Evolutionary conservation across 2,888 invertebrate genomes (phyloP).

Genomic region (Tiliacea citrago): DNA sequence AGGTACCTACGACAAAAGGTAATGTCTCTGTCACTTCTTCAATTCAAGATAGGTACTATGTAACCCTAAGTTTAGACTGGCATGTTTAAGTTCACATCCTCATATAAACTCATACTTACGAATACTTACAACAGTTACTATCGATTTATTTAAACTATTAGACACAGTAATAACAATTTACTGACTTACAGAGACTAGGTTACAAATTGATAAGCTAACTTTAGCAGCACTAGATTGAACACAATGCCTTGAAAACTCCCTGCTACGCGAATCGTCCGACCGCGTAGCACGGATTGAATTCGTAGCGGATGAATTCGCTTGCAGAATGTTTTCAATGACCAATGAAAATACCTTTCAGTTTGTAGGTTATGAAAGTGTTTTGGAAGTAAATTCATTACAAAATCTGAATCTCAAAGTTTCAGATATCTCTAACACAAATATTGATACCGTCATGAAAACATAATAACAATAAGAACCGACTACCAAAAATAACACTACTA

Average conservation of each 20-base stretch:
- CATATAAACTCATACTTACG: too few relatives aligned
- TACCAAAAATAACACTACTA: too few relatives aligned
- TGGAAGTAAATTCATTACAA: neutral
- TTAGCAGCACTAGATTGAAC: neutral
- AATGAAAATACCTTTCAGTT: neutral
- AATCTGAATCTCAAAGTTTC: too few relatives aligned
- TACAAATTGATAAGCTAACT: neutral
- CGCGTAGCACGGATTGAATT: slow-evolving; percentile 36
- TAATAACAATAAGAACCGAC: too few relatives aligned
- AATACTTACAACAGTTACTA: neutral
- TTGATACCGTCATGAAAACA: neutral
- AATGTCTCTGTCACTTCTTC: neutral
- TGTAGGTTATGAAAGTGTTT: neutral
- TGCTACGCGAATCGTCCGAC: slow-evolving; percentile 31
- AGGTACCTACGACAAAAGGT: neutral
- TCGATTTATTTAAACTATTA: neutral
- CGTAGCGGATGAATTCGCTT: slow-evolving; percentile 30
- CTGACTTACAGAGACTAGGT: neutral
- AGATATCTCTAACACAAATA: too few relatives aligned
- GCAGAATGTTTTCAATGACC: neutral
- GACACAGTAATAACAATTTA: neutral
- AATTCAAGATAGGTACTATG: neutral
- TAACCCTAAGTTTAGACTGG: neutral
- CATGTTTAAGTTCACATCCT: neutral
- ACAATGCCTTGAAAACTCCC: neutral